Evolutionary conservation across 2,888 invertebrate species (phyloP), one percentile per base, ranked within the genome.

Genomic region (Chorisops tibialis): DNA sequence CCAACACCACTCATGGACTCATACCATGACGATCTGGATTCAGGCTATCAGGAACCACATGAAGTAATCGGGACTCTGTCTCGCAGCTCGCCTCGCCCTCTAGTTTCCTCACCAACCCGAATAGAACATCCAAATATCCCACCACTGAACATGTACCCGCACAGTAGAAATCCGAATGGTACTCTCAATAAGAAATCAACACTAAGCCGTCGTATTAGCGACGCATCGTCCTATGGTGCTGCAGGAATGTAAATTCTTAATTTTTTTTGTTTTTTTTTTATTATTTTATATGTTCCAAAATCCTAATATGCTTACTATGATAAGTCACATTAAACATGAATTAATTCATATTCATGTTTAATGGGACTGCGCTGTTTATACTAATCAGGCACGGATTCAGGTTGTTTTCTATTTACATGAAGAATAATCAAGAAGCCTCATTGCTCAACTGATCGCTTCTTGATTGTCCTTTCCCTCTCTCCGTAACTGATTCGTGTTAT

Each of bases 101-200:
- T 86, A 19, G 89, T 91, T 0, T 89, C 91, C 4, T 88, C 89
- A 0, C 91, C 91, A 0, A 90, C 90, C 1, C 82, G 88, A 68
- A 90, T 91, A 69, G 91, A 91, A 71, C 85, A 91, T 70, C 90
- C 91, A 0, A 91, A 91, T 72, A 73, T 74, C 56, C 89, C 91
- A 7, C 89, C 91, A 1, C 75, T 92, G 47, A 91, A 91, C 73
- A 81, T 88, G 24, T 81, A 83, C 70, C 83, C 84, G 16, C 81
- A 73, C 56, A 81, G 81, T 58, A 81, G 81, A 69, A 68, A 62
- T 58, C 54, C 54, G 12, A 79, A 65, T 50, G 74, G 82, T 6
- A 82, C 83, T 1, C 75, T 83, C 0, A 80, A 83, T 61, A 72
- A 74, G 50, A 78, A 77, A 67, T 70, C 72, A 41, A 72, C 76